Evolutionary conservation across 2,888 invertebrate genomes (phyloP), one percentile per base, ranked within the genome.

Genomic region (Eucera pruinosa): DNA sequence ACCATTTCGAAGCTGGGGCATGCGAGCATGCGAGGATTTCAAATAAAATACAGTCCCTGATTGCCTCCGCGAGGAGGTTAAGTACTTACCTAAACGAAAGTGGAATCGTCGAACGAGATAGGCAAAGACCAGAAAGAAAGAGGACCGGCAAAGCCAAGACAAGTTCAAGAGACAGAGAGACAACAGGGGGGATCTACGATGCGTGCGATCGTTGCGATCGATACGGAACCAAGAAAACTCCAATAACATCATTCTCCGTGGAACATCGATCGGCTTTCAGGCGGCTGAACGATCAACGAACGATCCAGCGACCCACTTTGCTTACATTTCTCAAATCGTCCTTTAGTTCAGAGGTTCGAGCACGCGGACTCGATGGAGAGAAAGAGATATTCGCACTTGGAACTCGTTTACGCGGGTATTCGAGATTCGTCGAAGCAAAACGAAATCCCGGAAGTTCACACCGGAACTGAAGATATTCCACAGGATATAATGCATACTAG

Each of bases 1-100:
- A 75, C 65, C 73, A 18, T 18, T n/a, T 74, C 36, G 54, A 54
- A 68, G 76, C 68, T 52, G 23, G n/a, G n/a, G n/a, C 76, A 68
- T 68, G 77, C 76, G 68, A 27, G n/a, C 76, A 75, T 75, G 76
- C 75, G 68, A 45, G 52, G 61, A 47, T 57, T 27, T 33, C 30
- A 36, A 47, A 45, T 25, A 55, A 39, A 48, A 41, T 15, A 18
- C 43, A 41, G 20, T 39, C 13, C 11, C 50, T 50, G 25, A 27
- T 64, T 11, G 33, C 36, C 33, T 43, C 3, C 15, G 7, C 36
- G 20, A 25, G 11, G 47, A 43, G 20, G 11, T 25, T 50, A 3
- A n/a, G 72, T 75, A 75, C 74, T 75, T 75, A 75, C 74, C 74
- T 11, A 7, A 0, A 20, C 13, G 1, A n/a, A 13, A 36, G 27